Evolutionary conservation across 2,888 invertebrate species (phyloP), one percentile per base, ranked within the genome.

Genomic region (Macrophya alboannulata): DNA sequence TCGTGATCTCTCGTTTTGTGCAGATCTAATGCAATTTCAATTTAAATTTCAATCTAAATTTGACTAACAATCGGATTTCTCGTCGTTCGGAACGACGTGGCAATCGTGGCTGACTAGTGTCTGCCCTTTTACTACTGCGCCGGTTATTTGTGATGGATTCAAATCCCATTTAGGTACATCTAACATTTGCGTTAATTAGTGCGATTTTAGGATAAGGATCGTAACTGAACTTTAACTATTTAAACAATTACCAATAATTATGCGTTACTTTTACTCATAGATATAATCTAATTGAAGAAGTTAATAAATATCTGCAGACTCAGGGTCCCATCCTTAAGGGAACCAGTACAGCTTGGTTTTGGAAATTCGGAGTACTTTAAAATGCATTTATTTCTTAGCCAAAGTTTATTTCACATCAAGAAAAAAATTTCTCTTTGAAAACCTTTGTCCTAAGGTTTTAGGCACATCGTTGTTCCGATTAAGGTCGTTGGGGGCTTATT

Each of bases 111-210:
- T 25, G 74, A 74, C 74, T 45, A 74, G 17, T 45, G 25, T 45
- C 45, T 74, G 43, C 31, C 74, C 74, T 37, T 74, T 25, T 74
- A 74, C 74, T 25, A 43, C 74, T 74, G 4, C 37, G 68, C 68
- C 45, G 21, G 74, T 21, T 45, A 68, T 68, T 68, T 17, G 17
- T 12, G 1, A 68, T 37, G 15, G 37, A 68, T 6, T 31, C 17
- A 25, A 68, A 37, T 37, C 37, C 17, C 12, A 31, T 31, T 1
- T 31, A 12, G 6, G 37, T 37, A 68, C 68, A 17, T 65, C 15
- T 31, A 4, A 37, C 15, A 31, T 65, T 15, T 37, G 8, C n/a
- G n/a, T 31, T 31, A 65, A 31, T 65, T 31, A 31, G 65, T 65
- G 31, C 31, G 12, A 31, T 21, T 6, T 15, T 65, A 12, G 12